Conservation (phyloP, 2,888 invertebrate genomes). For the Sisyra terminalis region DNA sequence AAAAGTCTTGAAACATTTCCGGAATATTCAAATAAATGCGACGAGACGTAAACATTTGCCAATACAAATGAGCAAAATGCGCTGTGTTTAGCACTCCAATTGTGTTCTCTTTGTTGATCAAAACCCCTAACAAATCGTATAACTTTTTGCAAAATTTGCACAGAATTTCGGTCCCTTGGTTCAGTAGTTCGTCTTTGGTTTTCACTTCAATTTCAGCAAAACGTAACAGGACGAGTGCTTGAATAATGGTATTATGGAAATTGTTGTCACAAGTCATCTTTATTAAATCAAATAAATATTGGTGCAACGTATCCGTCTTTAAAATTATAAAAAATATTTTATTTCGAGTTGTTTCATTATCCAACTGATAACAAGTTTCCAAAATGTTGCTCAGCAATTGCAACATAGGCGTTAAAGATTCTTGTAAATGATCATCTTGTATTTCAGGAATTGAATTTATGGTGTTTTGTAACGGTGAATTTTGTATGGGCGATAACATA, state of each 20-base stretch:
- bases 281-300: conserved; percentile 2
- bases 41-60: conserved; percentile 23
- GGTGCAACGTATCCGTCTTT: too few species aligned
- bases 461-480: conserved; percentile 29
- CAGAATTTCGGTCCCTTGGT: too few species aligned
- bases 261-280: conserved; percentile 24
- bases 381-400: conserved; percentile 31
- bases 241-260: conserved; percentile 13
- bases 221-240: conserved; percentile 2
- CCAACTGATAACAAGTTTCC: conserved; percentile 19
- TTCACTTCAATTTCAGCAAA: conserved; percentile 3
- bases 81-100: conserved; percentile 24
- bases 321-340: too few species aligned
- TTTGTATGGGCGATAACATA: conserved; percentile 40
- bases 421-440: conserved; percentile 32
- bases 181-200: background rate
- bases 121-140: conserved; percentile 25
- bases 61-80: conserved; percentile 25
- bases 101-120: conserved; percentile 21
- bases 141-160: conserved; percentile 21
- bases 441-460: conserved; percentile 29
- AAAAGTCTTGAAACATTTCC: conserved; percentile 16
- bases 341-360: background rate
- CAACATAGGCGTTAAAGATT: conserved; percentile 36
- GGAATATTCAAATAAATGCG: conserved; percentile 16